Evolutionary conservation across 2,113 vertebrate genomes (phyloP).

Genomic region (Eurypyga helias): DNA sequence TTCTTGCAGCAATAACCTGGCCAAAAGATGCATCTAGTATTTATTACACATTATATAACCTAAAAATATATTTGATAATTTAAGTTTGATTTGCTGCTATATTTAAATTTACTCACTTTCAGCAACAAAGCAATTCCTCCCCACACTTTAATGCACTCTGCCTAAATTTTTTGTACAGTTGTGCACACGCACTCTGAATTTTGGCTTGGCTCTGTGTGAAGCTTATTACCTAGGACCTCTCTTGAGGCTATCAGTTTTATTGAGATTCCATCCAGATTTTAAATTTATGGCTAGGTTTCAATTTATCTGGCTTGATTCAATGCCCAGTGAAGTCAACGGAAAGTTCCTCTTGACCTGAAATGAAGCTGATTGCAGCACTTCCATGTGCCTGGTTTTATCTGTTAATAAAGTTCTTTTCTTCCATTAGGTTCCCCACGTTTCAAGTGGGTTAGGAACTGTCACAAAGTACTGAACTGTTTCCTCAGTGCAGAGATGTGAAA

Average conservation of each 20-base stretch:
- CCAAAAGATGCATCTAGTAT: not conserved
- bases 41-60: not conserved
- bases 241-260: not conserved
- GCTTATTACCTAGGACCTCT: not conserved
- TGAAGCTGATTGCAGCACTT: not conserved
- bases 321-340: not conserved
- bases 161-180: not conserved
- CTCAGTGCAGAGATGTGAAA: not conserved
- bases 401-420: not conserved
- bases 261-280: not conserved
- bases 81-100: not conserved
- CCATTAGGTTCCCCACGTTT: not conserved
- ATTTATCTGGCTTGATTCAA: constrained; percentile 6
- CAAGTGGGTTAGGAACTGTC: not conserved
- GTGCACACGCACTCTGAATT: not conserved
- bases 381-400: not conserved
- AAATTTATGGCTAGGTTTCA: not conserved
- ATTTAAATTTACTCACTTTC: not conserved
- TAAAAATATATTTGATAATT: not conserved
- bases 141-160: not conserved
- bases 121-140: not conserved
- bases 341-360: not conserved
- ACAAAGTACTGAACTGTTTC: not conserved
- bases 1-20: not conserved
- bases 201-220: not conserved